A percentile compares a stretch with the other conserved stretches of the same genome.
These are phyloP conservation scores for Agonopterix arenella DNA, from an alignment of 2,888 invertebrate genomes.

Conservation along the genomic window DNA sequence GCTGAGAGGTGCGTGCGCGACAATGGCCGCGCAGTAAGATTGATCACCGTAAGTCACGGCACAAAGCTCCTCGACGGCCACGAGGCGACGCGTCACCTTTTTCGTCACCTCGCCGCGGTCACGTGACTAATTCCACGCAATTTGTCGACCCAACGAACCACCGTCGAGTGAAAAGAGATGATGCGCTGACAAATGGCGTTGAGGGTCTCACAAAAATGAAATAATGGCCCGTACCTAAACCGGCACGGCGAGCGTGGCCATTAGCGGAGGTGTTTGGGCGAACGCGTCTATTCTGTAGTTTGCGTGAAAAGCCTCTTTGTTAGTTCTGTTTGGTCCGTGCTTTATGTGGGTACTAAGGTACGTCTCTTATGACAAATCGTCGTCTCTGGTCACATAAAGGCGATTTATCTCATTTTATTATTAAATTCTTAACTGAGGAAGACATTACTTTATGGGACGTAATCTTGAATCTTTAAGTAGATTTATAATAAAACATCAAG, in stretches of 20 bases:
- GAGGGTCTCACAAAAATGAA: constrained; percentile 73
- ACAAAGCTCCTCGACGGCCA: constrained; percentile 39
- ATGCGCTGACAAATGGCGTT: constrained; percentile 72
- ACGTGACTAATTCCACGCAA: constrained; percentile 73
- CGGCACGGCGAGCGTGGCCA: constrained; percentile 61
- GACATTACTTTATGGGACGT: constrained; percentile 18
- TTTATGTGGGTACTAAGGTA: constrained; percentile 69
- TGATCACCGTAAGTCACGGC: constrained; percentile 55
- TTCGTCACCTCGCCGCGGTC: constrained; percentile 71
- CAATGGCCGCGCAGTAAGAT: constrained; percentile 56
- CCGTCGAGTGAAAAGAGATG: constrained; percentile 69
- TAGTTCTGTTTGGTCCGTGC: constrained; percentile 67
- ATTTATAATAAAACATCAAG: no score
- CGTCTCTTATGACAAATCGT: constrained; percentile 68
- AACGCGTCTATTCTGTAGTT: constrained; percentile 71
- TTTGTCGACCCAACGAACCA: constrained; percentile 67
- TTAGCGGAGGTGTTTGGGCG: constrained; percentile 75
- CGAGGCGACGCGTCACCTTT: constrained; percentile 67
- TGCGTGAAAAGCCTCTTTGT: constrained; percentile 71
- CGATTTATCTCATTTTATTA: constrained; percentile 54
- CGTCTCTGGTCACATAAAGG: constrained; percentile 49
- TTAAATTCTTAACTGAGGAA: constrained; percentile 26
- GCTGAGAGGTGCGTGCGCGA: constrained; percentile 50
- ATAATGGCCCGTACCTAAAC: constrained; percentile 73
- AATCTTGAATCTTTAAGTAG: constrained; percentile 10